Conservation (phyloP, 2,113 vertebrate genomes). For the Poicephalus meyeri region DNA sequence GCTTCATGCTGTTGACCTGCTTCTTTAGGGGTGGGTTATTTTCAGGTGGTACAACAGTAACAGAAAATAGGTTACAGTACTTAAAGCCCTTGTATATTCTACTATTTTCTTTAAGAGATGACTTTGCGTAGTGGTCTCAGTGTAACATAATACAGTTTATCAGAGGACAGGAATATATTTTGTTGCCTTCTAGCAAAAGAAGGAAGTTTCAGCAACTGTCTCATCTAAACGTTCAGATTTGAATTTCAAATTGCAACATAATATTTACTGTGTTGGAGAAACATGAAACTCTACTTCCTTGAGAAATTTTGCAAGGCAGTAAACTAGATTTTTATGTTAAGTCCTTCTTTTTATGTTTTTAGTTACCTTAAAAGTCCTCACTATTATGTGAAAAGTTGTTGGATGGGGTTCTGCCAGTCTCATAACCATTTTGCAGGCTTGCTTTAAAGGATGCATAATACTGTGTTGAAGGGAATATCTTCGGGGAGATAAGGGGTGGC, state of each 20-base stretch:
- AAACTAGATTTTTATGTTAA: neutral
- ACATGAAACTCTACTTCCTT: neutral
- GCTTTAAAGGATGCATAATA: neutral
- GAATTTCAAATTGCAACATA: neutral
- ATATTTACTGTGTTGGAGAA: neutral
- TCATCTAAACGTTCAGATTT: neutral
- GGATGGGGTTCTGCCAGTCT: neutral
- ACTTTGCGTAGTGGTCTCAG: neutral
- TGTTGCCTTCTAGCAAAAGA: neutral
- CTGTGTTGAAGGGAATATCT: neutral
- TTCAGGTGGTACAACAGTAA: neutral
- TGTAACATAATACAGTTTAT: neutral
- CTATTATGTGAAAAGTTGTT: neutral
- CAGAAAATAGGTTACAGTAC: neutral
- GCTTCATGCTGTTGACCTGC: neutral
- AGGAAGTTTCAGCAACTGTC: neutral
- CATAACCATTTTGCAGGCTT: neutral
- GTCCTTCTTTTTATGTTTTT: neutral
- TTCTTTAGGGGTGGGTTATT: neutral
- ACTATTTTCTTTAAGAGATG: neutral
- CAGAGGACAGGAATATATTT: neutral
- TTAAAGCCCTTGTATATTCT: neutral
- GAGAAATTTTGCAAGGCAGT: neutral
- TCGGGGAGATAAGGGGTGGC: neutral
- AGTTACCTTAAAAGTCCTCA: neutral